Evolutionary conservation across 2,888 invertebrate species (phyloP), one percentile per base, ranked within the genome.

Genomic region (Craniophora ligustri): DNA sequence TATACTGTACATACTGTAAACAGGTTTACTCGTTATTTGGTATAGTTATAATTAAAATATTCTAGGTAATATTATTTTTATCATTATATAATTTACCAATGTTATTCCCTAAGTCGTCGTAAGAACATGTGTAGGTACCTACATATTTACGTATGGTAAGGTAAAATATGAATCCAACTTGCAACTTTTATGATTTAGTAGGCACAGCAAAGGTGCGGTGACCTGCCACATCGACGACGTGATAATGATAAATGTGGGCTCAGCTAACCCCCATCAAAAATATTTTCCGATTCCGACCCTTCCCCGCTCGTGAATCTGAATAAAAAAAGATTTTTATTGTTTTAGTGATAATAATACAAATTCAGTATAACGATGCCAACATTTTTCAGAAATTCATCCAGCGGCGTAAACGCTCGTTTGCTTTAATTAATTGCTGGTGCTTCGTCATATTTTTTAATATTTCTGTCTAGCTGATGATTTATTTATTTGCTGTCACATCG

Each of bases 201-300:
- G 74, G 74, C 72, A 69, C 65, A 70, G 73, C 67, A 55, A 79
- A 87, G 89, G 89, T 82, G 88, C 81, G 88, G 82, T 84, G 76
- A 68, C 75, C 83, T 82, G 84, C 82, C 85, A 80, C 78, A 76
- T 75, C 78, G 85, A 76, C 85, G 82, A 79, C 85, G 80, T 88
- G 85, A 91, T 91, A 88, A 90, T 91, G 91, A 92, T 89, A 88
- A 91, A 91, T 90, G 89, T 84, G 69, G 71, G 76, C 73, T 69
- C 74, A 70, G 77, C 78, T 74, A 76, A 80, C 86, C 82, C 83
- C 84, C 81, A 86, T 87, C 86, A 86, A 86, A 84, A 83, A 87
- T 86, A 84, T 86, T 87, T 85, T 80, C 79, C 76, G 78, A 84
- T 78, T 79, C 81, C 81, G 75, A 76, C 80, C 82, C 75, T 66